Base-by-base conservation (phyloP, 1,140 invertebrate species). In the Ceratosolen fusciceps region DNA sequence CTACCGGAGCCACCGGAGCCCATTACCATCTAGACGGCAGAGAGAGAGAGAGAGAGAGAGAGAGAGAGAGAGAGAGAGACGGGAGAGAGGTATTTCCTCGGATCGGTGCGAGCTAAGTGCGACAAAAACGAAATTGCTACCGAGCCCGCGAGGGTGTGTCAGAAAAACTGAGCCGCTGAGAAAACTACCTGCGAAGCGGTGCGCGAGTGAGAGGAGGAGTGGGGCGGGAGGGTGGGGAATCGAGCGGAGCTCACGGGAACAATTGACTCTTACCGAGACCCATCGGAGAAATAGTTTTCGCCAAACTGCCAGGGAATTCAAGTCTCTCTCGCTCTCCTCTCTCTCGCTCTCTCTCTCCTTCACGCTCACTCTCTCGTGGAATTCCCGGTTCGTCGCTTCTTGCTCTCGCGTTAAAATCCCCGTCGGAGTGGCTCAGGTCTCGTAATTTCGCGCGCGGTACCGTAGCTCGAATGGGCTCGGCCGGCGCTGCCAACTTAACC, bases 151-250 rank as follows among this genome's bases (percentile, higher is more conserved):
- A 1, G 49, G 79, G 80, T 79, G 85, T 84, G 85, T 84, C 81
- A 82, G 81, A 1, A 65, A 81, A 62, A n/a, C n/a, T n/a, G 80
- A 77, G 72, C 39, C 80, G 60, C 81, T 34, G 39, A n/a, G 43
- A 43, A 75, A 49, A 52, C 83, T 86, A 85, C 85, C 82, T 85
- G 85, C 82, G 77, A 83, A 85, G 85, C 84, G n/a, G n/a, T n/a
- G n/a, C n/a, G n/a, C n/a, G n/a, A n/a, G n/a, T n/a, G n/a, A n/a
- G n/a, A n/a, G n/a, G n/a, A n/a, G n/a, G n/a, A n/a, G n/a, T n/a
- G n/a, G n/a, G n/a, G n/a, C n/a, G n/a, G n/a, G n/a, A n/a, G n/a
- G n/a, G n/a, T n/a, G n/a, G 49, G 49, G 49, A 14, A 3, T 19
- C 12, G 49, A 52, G 49, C 49, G 10, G 9, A 19, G 84, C 83